These are phyloP conservation scores for Lochmaea crataegi DNA, from an alignment of 2,888 invertebrate species.

Conservation along the genomic window DNA sequence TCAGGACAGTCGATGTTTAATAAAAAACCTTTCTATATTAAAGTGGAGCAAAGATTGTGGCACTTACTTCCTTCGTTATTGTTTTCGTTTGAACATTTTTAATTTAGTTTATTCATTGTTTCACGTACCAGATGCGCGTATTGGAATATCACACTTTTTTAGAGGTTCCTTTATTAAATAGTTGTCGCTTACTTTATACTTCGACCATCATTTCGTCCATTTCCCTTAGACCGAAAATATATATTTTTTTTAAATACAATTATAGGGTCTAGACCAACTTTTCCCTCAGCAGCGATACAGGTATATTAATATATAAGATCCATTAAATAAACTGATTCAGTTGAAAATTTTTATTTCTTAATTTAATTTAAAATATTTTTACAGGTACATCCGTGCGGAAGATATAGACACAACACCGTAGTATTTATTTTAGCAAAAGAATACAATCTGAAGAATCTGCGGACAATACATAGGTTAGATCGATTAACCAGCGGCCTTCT, in stretches of 20 bases:
- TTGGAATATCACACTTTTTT: too few species aligned
- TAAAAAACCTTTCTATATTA: background rate
- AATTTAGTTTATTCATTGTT: too few species aligned
- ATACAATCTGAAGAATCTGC: slow-evolving; percentile 90
- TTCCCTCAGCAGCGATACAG: too few species aligned
- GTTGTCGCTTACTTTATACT: too few species aligned
- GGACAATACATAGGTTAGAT: slow-evolving; percentile 96
- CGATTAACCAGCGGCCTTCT: slow-evolving; percentile 93
- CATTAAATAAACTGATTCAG: background rate
- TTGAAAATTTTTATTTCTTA: background rate
- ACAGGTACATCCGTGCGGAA: slow-evolving; percentile 97
- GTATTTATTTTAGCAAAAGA: slow-evolving; percentile 97
- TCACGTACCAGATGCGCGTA: too few species aligned
- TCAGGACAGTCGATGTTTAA: too few species aligned
- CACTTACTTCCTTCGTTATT: background rate
- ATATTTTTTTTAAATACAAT: too few species aligned
- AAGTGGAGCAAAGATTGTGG: background rate
- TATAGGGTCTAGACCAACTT: too few species aligned
- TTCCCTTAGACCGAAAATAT: too few species aligned
- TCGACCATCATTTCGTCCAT: too few species aligned
- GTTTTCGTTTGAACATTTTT: background rate
- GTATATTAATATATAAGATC: too few species aligned
- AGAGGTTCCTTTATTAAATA: too few species aligned
- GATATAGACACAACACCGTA: slow-evolving; percentile 97
- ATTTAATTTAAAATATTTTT: slow-evolving; percentile 31